Evolutionary conservation across 1,140 invertebrate genomes (phyloP).

Genomic region (Dreissena rostriformis): DNA sequence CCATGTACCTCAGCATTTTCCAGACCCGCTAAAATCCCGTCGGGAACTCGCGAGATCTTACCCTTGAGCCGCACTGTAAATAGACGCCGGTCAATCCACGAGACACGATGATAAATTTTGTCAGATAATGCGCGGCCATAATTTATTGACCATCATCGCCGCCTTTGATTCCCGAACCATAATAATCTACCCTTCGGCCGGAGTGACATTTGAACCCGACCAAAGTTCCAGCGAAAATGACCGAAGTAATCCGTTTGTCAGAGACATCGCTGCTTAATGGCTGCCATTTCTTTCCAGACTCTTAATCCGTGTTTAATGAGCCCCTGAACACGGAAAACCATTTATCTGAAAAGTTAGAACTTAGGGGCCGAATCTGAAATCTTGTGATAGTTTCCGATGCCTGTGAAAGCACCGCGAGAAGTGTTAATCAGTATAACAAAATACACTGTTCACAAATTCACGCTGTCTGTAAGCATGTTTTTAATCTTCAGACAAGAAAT

Average conservation of each 20-base stretch:
- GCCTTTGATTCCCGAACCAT: slow-evolving; percentile 32
- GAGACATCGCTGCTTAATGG: slow-evolving; percentile 29
- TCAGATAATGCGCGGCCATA: neutral
- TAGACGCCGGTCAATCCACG: neutral
- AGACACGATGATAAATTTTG: slow-evolving; percentile 3
- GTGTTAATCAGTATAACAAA: too few relatives aligned
- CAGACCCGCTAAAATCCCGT: too few relatives aligned
- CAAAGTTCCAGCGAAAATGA: slow-evolving; percentile 38
- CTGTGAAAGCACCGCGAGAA: too few relatives aligned
- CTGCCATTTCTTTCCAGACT: slow-evolving; percentile 39
- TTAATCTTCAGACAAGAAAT: too few relatives aligned
- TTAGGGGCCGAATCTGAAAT: neutral
- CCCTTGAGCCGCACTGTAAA: too few relatives aligned
- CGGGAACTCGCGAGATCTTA: too few relatives aligned
- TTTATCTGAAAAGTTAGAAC: neutral
- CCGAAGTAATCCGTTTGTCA: slow-evolving; percentile 41
- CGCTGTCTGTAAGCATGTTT: too few relatives aligned
- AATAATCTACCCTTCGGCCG: slow-evolving; percentile 42
- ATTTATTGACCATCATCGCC: neutral
- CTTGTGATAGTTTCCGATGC: too few relatives aligned
- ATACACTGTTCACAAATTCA: too few relatives aligned
- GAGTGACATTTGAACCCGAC: slow-evolving; percentile 35
- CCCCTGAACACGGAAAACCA: neutral
- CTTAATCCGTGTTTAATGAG: slow-evolving; percentile 49
- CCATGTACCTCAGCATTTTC: too few relatives aligned